phyloP scores from a whole-genome alignment of 2,888 invertebrate species.

The Ornithoptera alexandrae region DNA sequence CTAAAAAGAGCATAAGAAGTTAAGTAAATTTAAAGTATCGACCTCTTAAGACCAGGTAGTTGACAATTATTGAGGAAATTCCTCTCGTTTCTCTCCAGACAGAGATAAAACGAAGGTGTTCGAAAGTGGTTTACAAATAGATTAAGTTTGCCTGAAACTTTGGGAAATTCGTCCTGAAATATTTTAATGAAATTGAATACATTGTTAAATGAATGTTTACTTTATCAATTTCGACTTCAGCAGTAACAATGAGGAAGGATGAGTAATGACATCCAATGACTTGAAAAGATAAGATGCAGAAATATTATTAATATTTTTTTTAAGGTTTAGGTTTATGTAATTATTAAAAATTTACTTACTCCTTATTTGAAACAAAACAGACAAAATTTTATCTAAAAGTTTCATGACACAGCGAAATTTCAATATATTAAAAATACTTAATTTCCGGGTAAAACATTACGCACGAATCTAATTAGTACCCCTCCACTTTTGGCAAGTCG shows the following conservation, averaged over 20 bases:
- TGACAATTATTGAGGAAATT: conserved; percentile 23
- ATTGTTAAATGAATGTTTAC: conserved; percentile 5
- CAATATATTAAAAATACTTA: conserved; percentile 18
- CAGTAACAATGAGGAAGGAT: background rate
- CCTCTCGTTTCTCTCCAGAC: conserved; percentile 15
- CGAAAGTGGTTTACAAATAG: conserved; percentile 27
- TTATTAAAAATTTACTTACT: background rate
- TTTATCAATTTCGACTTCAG: background rate
- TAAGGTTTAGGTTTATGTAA: too few species aligned
- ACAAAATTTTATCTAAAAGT: background rate
- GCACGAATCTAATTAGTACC: conserved; percentile 39
- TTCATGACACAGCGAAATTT: conserved; percentile 1
- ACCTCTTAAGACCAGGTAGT: conserved; percentile 9
- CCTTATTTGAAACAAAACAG: background rate
- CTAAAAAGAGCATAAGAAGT: background rate
- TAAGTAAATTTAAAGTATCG: background rate
- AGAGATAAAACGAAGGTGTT: conserved; percentile 27
- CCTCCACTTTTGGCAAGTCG: conserved; percentile 40
- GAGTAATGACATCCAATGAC: background rate
- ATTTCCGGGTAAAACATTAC: conserved; percentile 31
- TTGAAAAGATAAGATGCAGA: too few species aligned
- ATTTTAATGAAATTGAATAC: conserved; percentile 24
- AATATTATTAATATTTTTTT: too few species aligned
- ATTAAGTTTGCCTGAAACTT: conserved; percentile 26
- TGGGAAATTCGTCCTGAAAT: conserved; percentile 8